Evolutionary conservation across 2,888 invertebrate genomes (phyloP).

Genomic region (Minunthozetes semirufus): DNA sequence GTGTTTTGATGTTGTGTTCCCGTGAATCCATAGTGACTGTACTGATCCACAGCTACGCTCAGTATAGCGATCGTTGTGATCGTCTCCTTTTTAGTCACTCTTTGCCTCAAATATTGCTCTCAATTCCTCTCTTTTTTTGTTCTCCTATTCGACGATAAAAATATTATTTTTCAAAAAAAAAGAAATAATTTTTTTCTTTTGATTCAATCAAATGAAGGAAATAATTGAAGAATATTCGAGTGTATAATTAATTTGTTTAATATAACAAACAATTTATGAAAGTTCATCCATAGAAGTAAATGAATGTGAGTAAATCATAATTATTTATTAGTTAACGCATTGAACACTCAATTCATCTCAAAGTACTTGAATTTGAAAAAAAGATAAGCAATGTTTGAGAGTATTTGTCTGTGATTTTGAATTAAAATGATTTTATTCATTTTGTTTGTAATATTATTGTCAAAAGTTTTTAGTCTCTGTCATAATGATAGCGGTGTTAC

Average conservation of each 20-base stretch:
- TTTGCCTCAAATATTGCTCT: not conserved
- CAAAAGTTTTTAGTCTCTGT: slow-evolving; percentile 17
- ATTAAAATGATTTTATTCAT: not conserved
- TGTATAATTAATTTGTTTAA: no score
- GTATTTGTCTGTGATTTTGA: no score
- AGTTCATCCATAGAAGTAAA: no score
- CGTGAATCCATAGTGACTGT: slow-evolving; percentile 27
- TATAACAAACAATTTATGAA: no score
- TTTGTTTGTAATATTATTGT: not conserved
- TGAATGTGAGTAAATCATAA: no score
- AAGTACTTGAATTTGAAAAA: no score
- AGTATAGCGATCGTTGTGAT: not conserved
- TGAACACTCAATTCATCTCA: no score
- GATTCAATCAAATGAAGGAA: not conserved
- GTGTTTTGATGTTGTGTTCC: slow-evolving; percentile 28
- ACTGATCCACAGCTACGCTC: not conserved
- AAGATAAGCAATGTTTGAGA: no score
- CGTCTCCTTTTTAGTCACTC: slow-evolving; percentile 1
- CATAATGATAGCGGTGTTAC: slow-evolving; percentile 29
- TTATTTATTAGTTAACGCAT: no score
- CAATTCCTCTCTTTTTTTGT: slow-evolving; percentile 10
- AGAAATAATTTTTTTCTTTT: not conserved
- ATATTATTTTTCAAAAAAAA: not conserved
- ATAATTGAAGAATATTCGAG: no score
- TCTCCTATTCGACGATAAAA: not conserved